Evolutionary conservation across 2,888 invertebrate species (phyloP), one percentile per base, ranked within the genome.

Genomic region (Nemotelus nigrinus): DNA sequence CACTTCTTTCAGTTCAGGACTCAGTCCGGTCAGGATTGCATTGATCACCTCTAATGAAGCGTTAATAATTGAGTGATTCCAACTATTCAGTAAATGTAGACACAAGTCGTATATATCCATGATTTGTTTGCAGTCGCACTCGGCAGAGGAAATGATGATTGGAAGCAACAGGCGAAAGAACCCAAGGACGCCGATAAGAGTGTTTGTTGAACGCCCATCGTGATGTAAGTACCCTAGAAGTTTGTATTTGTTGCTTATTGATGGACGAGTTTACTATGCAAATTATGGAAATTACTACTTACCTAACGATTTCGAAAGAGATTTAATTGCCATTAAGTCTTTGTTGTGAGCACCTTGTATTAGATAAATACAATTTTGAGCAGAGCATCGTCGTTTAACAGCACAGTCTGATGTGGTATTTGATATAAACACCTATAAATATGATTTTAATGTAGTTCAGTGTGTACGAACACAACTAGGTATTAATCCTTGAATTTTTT

Each of bases 11-110:
- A 86, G 83, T 82, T 83, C 83, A 80, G 83, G 82, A 70, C 48
- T 77, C 44, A 50, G 78, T 70, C 80, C 79, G 80, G 83, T 84
- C 47, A 87, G 82, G 81, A 87, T 85, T 79, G 86, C 84, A 83
- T 85, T 86, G 80, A 87, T 84, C 81, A 87, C 87, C 86, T 98
- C 98, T 84, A 98, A 89, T 39, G 96, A 92, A 1, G 95, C 92
- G 84, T 96, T 96, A 82, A 96, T 92, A 78, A 96, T 91, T 86
- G 96, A 96, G 86, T 97, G 97, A 86, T 97, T 95, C 5, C 88
- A 87, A 82, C 92, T 92, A 45, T 89, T 88, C 77, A 92, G 89
- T 86, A 93, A 93, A 83, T 92, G 88, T 74, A 95, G 86, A 85
- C 93, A 94, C 78, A 94, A 89, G 86, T 94, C 93, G 85, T 94